A percentile compares a stretch with the other conserved stretches of the same genome.
phyloP scores from a whole-genome alignment of 2,113 vertebrate genomes.

The Seriola dumerili region DNA sequence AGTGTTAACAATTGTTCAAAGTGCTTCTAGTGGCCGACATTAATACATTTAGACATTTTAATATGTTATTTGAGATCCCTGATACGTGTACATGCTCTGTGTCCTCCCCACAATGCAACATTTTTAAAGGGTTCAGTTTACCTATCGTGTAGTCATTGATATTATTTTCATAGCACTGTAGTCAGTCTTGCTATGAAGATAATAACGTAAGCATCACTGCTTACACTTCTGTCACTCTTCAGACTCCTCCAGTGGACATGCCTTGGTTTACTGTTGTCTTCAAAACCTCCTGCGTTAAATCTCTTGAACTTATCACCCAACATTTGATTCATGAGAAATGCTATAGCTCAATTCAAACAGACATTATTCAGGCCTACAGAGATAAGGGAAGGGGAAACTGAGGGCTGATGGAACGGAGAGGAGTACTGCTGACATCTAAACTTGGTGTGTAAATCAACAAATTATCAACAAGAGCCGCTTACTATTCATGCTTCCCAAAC shows the following conservation, averaged over 20 bases:
- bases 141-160: not conserved
- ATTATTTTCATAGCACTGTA: not conserved
- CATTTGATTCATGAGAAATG: conserved; percentile 78
- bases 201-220: not conserved
- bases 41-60: not conserved
- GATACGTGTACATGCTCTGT: not conserved
- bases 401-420: not conserved
- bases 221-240: conserved; percentile 86
- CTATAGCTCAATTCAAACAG: conserved; percentile 55
- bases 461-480: conserved; percentile 5
- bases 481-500: conserved; percentile 30
- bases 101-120: not conserved
- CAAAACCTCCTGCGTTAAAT: conserved; percentile 62
- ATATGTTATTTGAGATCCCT: not conserved
- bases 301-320: conserved; percentile 70
- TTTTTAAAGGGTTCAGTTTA: not conserved
- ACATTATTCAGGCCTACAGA: not conserved
- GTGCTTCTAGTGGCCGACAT: not conserved
- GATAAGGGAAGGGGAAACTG: not conserved
- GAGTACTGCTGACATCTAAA: not conserved
- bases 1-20: not conserved
- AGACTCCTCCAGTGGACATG: conserved; percentile 81
- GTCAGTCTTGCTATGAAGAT: not conserved
- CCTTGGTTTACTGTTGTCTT: conserved; percentile 47
- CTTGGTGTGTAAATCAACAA: not conserved